A percentile compares a stretch with the other conserved stretches of the same genome.
Evolutionary conservation across 2,113 vertebrate species (phyloP).

Genomic region (Hippocampus barbouri): DNA sequence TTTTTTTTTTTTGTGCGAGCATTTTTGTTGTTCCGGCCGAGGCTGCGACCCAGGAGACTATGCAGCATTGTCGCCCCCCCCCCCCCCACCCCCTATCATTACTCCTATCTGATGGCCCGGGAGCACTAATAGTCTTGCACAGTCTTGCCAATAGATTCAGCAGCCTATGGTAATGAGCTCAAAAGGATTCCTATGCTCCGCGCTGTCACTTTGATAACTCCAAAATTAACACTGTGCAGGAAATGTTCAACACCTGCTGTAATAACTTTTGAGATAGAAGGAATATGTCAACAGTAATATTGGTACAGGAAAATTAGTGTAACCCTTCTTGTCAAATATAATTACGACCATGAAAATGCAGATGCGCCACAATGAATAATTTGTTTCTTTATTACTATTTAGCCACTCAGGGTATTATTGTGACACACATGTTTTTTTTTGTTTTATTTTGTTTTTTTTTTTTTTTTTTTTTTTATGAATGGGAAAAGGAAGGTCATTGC

Average conservation of each 20-base stretch:
- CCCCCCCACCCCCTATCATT: slow-evolving; percentile 55
- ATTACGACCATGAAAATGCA: slow-evolving; percentile 43
- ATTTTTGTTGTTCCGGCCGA: slow-evolving; percentile 35
- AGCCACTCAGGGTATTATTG: neutral
- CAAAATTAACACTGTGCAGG: slow-evolving; percentile 56
- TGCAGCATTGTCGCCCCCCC: slow-evolving; percentile 61
- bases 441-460: neutral
- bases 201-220: slow-evolving; percentile 63
- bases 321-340: slow-evolving; percentile 58
- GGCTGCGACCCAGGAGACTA: slow-evolving; percentile 49
- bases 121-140: slow-evolving; percentile 47
- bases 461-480: neutral
- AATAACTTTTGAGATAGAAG: slow-evolving; percentile 55
- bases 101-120: slow-evolving; percentile 47
- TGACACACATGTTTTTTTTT: neutral
- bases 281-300: slow-evolving; percentile 38
- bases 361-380: slow-evolving; percentile 16
- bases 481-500: neutral
- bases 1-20: slow-evolving; percentile 14
- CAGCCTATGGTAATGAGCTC: slow-evolving; percentile 63
- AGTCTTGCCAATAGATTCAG: slow-evolving; percentile 59
- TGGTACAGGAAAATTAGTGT: slow-evolving; percentile 55
- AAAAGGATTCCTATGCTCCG: slow-evolving; percentile 57
- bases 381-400: neutral
- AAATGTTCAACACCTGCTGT: slow-evolving; percentile 61